Evolutionary conservation across 2,113 vertebrate species (phyloP).

Genomic region (Plecturocebus donacophilus): DNA sequence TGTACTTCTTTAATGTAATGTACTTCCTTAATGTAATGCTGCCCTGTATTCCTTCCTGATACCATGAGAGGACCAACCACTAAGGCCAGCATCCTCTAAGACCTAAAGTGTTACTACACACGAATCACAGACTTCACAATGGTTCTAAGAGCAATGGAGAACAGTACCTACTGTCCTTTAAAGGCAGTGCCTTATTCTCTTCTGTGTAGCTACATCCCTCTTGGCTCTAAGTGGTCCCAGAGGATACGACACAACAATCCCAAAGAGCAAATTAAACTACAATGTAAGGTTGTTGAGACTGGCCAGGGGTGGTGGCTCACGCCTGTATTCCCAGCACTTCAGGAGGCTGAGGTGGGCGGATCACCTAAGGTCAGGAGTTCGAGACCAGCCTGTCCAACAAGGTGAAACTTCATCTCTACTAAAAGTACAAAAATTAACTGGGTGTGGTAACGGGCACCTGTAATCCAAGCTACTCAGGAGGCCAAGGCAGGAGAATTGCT

Average conservation of each 20-base stretch:
- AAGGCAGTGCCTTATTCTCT: background rate
- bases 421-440: too few species aligned
- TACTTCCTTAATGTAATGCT: background rate
- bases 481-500: too few species aligned
- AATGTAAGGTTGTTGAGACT: background rate
- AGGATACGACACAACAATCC: background rate
- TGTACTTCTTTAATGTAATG: too few species aligned
- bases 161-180: background rate
- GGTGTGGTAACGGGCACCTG: accelerated
- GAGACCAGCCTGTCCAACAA: too few species aligned
- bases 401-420: too few species aligned
- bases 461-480: too few species aligned
- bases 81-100: background rate
- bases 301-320: too few species aligned
- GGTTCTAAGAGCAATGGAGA: background rate
- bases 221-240: background rate
- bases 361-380: too few species aligned
- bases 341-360: too few species aligned
- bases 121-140: background rate
- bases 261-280: background rate
- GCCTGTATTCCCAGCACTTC: too few species aligned
- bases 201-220: background rate
- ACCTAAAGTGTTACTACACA: background rate
- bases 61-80: background rate
- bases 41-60: background rate